Evolutionary conservation across 2,797 vertebrate genomes (phyloP), one percentile per base, ranked within the genome.

Genomic region (Dryobates pubescens): DNA sequence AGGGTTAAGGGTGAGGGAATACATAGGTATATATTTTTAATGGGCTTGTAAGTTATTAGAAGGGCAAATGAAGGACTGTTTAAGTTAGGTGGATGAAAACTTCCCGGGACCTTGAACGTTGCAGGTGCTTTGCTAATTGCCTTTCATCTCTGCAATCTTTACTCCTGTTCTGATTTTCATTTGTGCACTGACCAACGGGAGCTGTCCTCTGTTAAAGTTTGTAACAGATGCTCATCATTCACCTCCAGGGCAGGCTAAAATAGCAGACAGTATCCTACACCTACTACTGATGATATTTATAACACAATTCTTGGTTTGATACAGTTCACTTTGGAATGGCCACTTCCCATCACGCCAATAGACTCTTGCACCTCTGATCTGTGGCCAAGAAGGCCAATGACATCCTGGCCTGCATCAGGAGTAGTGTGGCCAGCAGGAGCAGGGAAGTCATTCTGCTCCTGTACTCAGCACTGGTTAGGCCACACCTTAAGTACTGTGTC

Each of bases 1-100:
- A 78, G 89, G 89, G 87, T 87, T 90, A 95, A 30, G 73, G 75
- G 89, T 93, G 89, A 90, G 53, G 43, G 49, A 81, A 93, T 94
- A 89, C 63, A 81, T 15, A 88, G 71, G 75, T 91, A 94, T 62
- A 86, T 94, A 88, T 90, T 86, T 92, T 95, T 93, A 94, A 95
- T 92, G 75, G 84, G 59, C 78, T 91, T 77, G 29, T 73, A 93
- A 93, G 90, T 92, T 95, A 89, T 90, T 74, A 72, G 92, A 88
- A 94, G 89, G 94, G 91, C 89, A 95, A 90, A 67, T 58, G 56
- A 94, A 94, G 75, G 69, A 41, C 57, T 82, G n/a, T 78, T 94
- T 67, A 64, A 84, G 67, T 90, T 89, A 36, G 56, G 17, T 0
- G 1, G 61, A 64, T 74, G 17, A 85, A 45, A 93, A 91, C 62